Evolutionary conservation across 2,888 invertebrate genomes (phyloP).

Genomic region (Syrista parreyssii): DNA sequence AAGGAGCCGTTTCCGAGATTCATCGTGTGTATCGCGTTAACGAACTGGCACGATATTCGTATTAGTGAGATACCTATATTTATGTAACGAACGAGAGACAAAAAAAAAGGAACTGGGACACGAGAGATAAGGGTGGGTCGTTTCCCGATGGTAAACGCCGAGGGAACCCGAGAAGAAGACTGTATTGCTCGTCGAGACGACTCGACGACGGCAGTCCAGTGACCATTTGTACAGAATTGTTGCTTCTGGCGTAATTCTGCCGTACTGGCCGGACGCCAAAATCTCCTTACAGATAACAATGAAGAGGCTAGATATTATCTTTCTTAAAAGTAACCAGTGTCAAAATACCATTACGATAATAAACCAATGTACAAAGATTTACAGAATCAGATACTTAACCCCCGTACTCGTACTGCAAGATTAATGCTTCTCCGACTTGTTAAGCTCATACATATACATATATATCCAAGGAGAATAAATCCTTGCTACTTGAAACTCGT

Average conservation of each 20-base stretch:
- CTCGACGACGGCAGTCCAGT: slow-evolving; percentile 12
- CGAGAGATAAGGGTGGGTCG: background rate
- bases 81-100: background rate
- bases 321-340: slow-evolving; percentile 65
- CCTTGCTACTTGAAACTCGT: slow-evolving; percentile 14
- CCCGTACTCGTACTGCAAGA: background rate
- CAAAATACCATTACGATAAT: slow-evolving; percentile 64
- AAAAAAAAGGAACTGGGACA: background rate
- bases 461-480: background rate
- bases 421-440: background rate
- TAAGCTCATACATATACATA: background rate
- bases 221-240: slow-evolving; percentile 49
- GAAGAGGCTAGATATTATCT: slow-evolving; percentile 64
- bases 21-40: background rate
- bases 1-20: background rate
- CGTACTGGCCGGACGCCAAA: slow-evolving; percentile 42
- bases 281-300: slow-evolving; percentile 38
- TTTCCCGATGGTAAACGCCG: background rate
- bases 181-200: background rate
- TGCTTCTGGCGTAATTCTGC: slow-evolving; percentile 49
- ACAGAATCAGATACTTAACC: slow-evolving; percentile 1
- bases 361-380: slow-evolving; percentile 63
- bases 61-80: background rate
- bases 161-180: background rate
- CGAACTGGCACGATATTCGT: background rate